These are phyloP conservation scores for Zophobas atratus DNA, from an alignment of 1,140 invertebrate genomes.

Conservation along the genomic window DNA sequence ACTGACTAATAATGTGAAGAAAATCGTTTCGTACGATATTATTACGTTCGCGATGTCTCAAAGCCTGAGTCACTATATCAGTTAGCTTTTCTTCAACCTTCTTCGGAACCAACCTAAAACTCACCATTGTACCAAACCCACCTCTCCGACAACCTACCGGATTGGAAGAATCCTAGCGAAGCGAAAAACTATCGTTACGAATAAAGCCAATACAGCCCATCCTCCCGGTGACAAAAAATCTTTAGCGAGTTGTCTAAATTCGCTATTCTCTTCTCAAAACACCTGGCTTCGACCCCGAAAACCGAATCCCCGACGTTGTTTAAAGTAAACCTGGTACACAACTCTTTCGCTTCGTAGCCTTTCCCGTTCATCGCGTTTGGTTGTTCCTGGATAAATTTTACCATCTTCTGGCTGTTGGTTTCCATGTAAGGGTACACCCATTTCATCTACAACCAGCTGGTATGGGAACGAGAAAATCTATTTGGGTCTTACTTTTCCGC, in stretches of 20 bases:
- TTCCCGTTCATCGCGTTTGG: constrained; percentile 13
- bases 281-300: constrained; percentile 58
- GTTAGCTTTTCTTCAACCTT: constrained; percentile 53
- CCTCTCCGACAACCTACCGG: constrained; percentile 30
- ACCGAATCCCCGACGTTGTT: constrained; percentile 57
- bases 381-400: constrained; percentile 46
- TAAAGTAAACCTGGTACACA: constrained; percentile 53
- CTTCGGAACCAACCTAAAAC: constrained; percentile 47
- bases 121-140: not conserved
- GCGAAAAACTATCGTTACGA: constrained; percentile 35
- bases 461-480: constrained; percentile 16
- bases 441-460: constrained; percentile 65
- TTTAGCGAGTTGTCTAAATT: constrained; percentile 48
- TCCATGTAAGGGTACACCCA: constrained; percentile 51
- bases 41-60: constrained; percentile 65
- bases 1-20: constrained; percentile 57
- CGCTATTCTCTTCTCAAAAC: constrained; percentile 51
- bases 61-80: constrained; percentile 55
- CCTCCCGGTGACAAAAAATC: constrained; percentile 15
- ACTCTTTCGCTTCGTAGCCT: constrained; percentile 54
- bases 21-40: constrained; percentile 64
- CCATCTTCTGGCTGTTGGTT: constrained; percentile 44
- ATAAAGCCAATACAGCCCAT: constrained; percentile 22
- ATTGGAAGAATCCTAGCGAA: constrained; percentile 40
- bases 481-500: constrained; percentile 60